Conservation (phyloP, 2,113 vertebrate species). For the Reinhardtius hippoglossoides region DNA sequence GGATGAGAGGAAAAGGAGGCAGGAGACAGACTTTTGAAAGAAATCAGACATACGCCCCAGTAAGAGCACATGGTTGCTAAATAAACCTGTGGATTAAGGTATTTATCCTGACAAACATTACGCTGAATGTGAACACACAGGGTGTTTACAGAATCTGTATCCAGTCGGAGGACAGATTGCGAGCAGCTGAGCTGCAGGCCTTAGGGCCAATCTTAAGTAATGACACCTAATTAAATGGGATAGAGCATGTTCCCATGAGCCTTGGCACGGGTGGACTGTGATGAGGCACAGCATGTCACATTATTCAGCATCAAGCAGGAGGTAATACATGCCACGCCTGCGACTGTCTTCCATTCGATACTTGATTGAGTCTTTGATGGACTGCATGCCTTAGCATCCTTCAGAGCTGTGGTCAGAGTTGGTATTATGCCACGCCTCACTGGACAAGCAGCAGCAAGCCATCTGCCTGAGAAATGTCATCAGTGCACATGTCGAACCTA, state of each 20-base stretch:
- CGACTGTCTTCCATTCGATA: slow-evolving; percentile 1
- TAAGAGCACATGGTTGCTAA: slow-evolving; percentile 39
- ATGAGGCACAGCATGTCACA: slow-evolving; percentile 19
- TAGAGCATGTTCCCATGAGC: slow-evolving; percentile 45
- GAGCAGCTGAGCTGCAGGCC: slow-evolving; percentile 43
- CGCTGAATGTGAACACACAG: slow-evolving; percentile 30
- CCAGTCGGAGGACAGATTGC: slow-evolving; percentile 35
- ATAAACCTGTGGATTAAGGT: slow-evolving; percentile 29
- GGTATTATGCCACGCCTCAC: slow-evolving; percentile 44
- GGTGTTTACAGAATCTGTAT: slow-evolving; percentile 48
- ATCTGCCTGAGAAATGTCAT: slow-evolving; percentile 39
- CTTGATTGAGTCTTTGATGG: slow-evolving; percentile 14
- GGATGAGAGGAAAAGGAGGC: slow-evolving; percentile 22
- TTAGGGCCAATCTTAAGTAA: slow-evolving; percentile 52
- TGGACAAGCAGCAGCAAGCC: slow-evolving; percentile 32
- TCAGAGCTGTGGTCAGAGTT: slow-evolving; percentile 28
- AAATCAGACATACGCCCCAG: slow-evolving; percentile 9
- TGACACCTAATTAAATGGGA: slow-evolving; percentile 71
- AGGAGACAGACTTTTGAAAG: slow-evolving; percentile 23
- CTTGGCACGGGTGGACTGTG: slow-evolving; percentile 17
- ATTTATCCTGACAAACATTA: slow-evolving; percentile 34
- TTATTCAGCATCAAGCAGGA: slow-evolving; percentile 51
- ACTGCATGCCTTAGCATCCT: slow-evolving; percentile 18
- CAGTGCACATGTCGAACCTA: slow-evolving; percentile 34
- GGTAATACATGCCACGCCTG: slow-evolving; percentile 16